These are phyloP conservation scores for Proisotoma minuta DNA, from an alignment of 2,888 invertebrate species.

Conservation along the genomic window DNA sequence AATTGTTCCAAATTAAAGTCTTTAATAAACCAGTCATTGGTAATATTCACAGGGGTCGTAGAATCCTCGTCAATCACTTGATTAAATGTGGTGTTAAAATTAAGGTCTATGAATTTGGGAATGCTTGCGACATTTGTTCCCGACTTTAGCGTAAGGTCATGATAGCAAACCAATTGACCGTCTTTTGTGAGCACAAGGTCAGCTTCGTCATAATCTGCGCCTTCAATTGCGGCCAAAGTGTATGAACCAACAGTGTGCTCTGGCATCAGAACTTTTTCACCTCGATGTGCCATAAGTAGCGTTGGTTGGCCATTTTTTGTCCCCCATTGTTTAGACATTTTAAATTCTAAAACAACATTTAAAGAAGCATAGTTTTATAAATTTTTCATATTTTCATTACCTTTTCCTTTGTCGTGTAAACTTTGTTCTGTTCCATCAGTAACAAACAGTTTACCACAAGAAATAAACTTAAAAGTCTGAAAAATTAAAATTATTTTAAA, in stretches of 20 bases:
- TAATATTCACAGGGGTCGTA: constrained; percentile 16
- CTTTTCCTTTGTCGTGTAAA: too few species aligned
- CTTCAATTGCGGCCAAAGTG: constrained; percentile 38
- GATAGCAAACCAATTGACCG: constrained; percentile 39
- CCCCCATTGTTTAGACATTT: too few species aligned
- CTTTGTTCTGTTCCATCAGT: too few species aligned
- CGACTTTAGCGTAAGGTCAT: constrained; percentile 35
- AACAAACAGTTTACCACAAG: too few species aligned
- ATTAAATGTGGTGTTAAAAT: constrained; percentile 18
- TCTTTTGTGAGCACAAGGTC: constrained; percentile 43
- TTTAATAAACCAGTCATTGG: constrained; percentile 40
- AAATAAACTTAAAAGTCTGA: too few species aligned
- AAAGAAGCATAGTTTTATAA: too few species aligned
- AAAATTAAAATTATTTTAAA: too few species aligned
- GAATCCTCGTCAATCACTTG: constrained; percentile 18
- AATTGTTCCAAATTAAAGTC: constrained; percentile 39
- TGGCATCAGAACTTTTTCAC: constrained; percentile 41
- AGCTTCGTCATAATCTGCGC: constrained; percentile 43
- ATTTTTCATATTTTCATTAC: too few species aligned
- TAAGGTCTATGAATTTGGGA: constrained; percentile 30
- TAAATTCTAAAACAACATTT: too few species aligned
- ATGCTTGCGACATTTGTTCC: constrained; percentile 33
- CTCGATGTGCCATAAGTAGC: constrained; percentile 36
- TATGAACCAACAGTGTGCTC: constrained; percentile 42
- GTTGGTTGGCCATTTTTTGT: constrained; percentile 27